phyloP scores from a whole-genome alignment of 2,888 invertebrate genomes.

The Tuta absoluta region DNA sequence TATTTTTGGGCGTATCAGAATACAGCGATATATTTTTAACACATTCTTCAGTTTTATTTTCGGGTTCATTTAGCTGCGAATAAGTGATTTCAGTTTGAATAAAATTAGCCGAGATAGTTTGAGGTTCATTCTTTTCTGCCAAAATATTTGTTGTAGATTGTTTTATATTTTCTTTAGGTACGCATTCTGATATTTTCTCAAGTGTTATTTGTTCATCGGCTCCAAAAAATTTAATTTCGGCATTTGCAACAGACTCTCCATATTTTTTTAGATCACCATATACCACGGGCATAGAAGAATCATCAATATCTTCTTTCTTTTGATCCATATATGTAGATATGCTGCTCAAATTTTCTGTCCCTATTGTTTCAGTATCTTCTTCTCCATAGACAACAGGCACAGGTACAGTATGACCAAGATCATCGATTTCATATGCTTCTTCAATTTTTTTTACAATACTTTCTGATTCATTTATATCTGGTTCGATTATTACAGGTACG shows the following conservation, averaged over 20 bases:
- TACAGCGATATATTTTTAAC: slow-evolving; percentile 29
- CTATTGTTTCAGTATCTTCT: slow-evolving; percentile 1
- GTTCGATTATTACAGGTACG: slow-evolving; percentile 25
- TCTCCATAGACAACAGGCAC: slow-evolving; percentile 47
- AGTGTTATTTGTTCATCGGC: background rate
- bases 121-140: slow-evolving; percentile 37
- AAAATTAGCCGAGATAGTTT: slow-evolving; percentile 57
- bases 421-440: slow-evolving; percentile 54
- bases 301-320: slow-evolving; percentile 35
- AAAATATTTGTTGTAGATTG: background rate
- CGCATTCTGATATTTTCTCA: background rate
- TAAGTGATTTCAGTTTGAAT: slow-evolving; percentile 45
- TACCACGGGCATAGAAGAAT: slow-evolving; percentile 57
- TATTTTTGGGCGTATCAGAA: slow-evolving; percentile 42
- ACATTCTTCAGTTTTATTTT: slow-evolving; percentile 9
- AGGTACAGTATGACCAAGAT: slow-evolving; percentile 50
- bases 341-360: background rate
- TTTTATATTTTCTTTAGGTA: background rate
- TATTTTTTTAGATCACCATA: slow-evolving; percentile 53
- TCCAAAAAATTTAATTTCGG: slow-evolving; percentile 27
- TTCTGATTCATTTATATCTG: slow-evolving; percentile 29
- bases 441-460: slow-evolving; percentile 32
- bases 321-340: background rate
- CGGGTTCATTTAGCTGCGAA: slow-evolving; percentile 31
- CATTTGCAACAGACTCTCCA: slow-evolving; percentile 44